Evolutionary conservation across 2,888 invertebrate species (phyloP), one percentile per base, ranked within the genome.

Genomic region (Nebria salina): DNA sequence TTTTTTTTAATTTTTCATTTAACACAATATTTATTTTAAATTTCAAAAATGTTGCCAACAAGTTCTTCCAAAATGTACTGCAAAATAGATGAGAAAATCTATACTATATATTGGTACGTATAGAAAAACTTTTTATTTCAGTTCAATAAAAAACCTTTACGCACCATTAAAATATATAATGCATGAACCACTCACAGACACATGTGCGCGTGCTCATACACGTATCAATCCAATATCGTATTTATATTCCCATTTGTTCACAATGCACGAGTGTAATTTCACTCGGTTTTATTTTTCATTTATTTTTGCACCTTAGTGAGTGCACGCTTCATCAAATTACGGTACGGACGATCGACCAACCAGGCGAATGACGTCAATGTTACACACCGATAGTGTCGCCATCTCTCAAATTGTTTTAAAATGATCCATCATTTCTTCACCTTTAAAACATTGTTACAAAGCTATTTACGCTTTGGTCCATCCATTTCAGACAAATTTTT

Each of bases 201-300:
- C 9, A 43, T 9, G 9, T 9, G 9, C 43, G 9, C 43, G 9
- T 9, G 1, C 43, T 8, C 43, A 54, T 13, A 54, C 54, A 54
- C 54, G 8, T 13, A 54, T 54, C 54, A 54, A 54, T 54, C 13
- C 54, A 54, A 54, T 54, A 54, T 54, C 54, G 54, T 54, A 54
- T 54, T 54, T 54, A 54, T 54, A 54, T 54, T 54, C 54, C 54
- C 54, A 54, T 54, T 54, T 54, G 54, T 54, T 54, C 54, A 54
- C 54, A 54, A 11, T 54, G 54, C 54, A 54, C 54, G 54, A 54
- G 54, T 54, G 54, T 54, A 54, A 54, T 54, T 54, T 13, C 13
- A 8, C 54, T 8, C 54, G 54, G 8, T 6, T 7, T 54, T 54
- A 8, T 54, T 54, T 54, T 54, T 54, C 54, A 54, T 54, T 54